Conservation (phyloP, 2,888 invertebrate genomes). For the Andricus curvator region DNA sequence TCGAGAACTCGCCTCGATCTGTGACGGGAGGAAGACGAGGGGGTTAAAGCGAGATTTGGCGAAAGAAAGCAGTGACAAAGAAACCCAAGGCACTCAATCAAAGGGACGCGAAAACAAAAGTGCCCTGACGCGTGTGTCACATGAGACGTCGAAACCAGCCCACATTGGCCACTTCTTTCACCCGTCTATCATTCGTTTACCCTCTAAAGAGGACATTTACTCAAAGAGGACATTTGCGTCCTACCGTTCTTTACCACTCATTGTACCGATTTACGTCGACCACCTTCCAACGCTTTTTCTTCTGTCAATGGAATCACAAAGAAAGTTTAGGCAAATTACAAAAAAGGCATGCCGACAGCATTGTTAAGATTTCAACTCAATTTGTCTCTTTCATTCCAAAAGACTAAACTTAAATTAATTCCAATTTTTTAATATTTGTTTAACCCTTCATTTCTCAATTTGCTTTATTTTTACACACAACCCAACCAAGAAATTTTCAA, state of each 20-base stretch:
- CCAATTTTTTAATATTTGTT: not conserved
- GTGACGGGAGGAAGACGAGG: conserved; percentile 18
- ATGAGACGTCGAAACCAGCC: conserved; percentile 77
- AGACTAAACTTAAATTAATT: not conserved
- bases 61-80: conserved; percentile 59
- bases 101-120: conserved; percentile 74
- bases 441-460: not conserved
- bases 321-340: conserved; percentile 20
- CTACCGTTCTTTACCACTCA: conserved; percentile 58
- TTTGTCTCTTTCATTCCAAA: conserved; percentile 16
- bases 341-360: not conserved
- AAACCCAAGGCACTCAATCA: conserved; percentile 70
- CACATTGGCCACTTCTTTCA: conserved; percentile 79
- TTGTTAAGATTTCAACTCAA: not conserved
- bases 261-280: conserved; percentile 54
- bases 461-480: too few species aligned
- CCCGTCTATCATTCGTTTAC: conserved; percentile 74
- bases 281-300: conserved; percentile 40
- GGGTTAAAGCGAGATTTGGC: conserved; percentile 41
- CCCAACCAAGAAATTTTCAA: too few species aligned
- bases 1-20: not conserved
- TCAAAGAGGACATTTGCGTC: conserved; percentile 69
- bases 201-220: conserved; percentile 50
- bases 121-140: conserved; percentile 74
- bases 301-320: conserved; percentile 32